These are phyloP conservation scores for Henicopernis longicauda DNA, from an alignment of 2,113 vertebrate species.

Conservation along the genomic window DNA sequence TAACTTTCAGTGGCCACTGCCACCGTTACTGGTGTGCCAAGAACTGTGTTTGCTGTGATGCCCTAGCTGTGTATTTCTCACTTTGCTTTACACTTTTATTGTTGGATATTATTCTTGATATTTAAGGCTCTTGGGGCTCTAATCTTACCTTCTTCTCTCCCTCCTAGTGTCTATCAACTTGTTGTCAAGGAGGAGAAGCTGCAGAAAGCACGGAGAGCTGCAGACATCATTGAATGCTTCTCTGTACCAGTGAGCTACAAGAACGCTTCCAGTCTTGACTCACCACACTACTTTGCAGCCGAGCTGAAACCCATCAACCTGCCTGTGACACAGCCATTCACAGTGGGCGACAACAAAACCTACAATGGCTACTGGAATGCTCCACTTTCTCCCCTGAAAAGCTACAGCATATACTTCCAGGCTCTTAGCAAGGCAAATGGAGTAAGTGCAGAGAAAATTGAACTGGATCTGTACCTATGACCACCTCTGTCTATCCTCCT, in stretches of 20 bases:
- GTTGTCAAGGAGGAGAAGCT: slow-evolving; percentile 92
- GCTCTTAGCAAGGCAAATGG: slow-evolving; percentile 94
- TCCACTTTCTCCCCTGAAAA: slow-evolving; percentile 92
- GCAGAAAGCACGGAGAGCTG: slow-evolving; percentile 88
- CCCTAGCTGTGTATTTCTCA: not conserved
- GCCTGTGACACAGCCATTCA: slow-evolving; percentile 87
- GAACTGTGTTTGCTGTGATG: not conserved
- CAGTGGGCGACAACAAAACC: slow-evolving; percentile 95
- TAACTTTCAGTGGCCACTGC: not conserved
- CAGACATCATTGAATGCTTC: slow-evolving; percentile 87
- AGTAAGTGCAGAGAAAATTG: slow-evolving; percentile 74
- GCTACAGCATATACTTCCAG: slow-evolving; percentile 98
- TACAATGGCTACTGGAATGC: slow-evolving; percentile 98
- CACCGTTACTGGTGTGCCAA: not conserved
- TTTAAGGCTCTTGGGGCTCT: not conserved
- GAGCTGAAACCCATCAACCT: slow-evolving; percentile 89
- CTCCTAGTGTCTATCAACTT: slow-evolving; percentile 87
- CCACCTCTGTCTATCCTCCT: not conserved
- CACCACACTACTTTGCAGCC: slow-evolving; percentile 90
- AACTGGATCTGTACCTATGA: not conserved
- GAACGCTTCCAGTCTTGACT: slow-evolving; percentile 87
- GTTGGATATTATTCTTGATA: not conserved
- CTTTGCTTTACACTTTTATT: not conserved
- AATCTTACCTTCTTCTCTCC: slow-evolving; percentile 6
- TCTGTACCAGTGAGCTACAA: slow-evolving; percentile 87